These are phyloP conservation scores for Zhuqinia jingwanae DNA, from an alignment of 2,888 invertebrate species.

Conservation along the genomic window DNA sequence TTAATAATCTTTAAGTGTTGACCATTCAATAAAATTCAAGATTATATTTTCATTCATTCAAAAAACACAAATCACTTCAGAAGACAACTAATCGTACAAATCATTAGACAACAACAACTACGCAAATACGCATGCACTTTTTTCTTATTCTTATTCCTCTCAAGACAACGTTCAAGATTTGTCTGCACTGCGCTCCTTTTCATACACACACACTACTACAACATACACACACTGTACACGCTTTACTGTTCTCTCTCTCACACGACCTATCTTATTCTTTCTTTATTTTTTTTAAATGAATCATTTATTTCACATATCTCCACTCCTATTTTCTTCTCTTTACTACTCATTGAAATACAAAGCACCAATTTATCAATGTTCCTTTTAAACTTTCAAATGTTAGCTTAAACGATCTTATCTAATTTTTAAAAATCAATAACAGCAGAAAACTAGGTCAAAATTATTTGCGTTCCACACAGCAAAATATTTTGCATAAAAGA, in stretches of 20 bases:
- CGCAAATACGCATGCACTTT: not conserved
- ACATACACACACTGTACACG: not conserved
- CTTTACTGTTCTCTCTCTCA: not conserved
- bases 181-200: not conserved
- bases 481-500: no score
- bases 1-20: slow-evolving; percentile 1
- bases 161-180: not conserved
- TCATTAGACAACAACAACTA: not conserved
- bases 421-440: slow-evolving; percentile 5
- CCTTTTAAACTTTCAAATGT: not conserved
- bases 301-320: not conserved
- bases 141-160: no score
- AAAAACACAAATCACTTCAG: not conserved
- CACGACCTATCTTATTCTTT: slow-evolving; percentile 43
- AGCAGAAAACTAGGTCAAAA: slow-evolving; percentile 40
- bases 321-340: slow-evolving; percentile 20
- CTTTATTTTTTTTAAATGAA: not conserved
- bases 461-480: not conserved
- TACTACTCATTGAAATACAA: not conserved
- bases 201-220: not conserved
- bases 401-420: not conserved
- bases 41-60: no score
- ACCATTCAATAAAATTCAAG: not conserved
- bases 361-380: slow-evolving; percentile 19
- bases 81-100: not conserved